Percentiles rank a stretch among this genome's conserved stretches.
phyloP scores from a whole-genome alignment of 2,888 invertebrate genomes.

The Zygogramma bicolorata region DNA sequence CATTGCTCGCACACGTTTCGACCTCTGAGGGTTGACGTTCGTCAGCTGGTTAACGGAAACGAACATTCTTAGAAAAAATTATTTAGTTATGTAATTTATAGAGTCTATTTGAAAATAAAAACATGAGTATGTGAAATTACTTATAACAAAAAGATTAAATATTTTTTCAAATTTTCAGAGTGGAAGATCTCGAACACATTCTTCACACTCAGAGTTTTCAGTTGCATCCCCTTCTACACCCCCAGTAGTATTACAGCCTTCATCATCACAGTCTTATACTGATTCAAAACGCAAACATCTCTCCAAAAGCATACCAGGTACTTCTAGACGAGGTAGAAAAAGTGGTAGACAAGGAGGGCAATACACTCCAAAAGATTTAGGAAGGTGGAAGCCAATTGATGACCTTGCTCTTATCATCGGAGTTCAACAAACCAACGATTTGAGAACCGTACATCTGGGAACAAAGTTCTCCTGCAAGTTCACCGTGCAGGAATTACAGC shows the following conservation, averaged over 20 bases:
- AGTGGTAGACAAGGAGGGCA: conserved; percentile 77
- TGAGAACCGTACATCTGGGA: conserved; percentile 87
- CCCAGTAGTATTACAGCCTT: conserved; percentile 58
- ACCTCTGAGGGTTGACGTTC: too few species aligned
- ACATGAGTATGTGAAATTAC: too few species aligned
- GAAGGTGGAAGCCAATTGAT: conserved; percentile 97
- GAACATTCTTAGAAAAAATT: too few species aligned
- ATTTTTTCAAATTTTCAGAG: conserved; percentile 53
- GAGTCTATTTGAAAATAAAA: too few species aligned
- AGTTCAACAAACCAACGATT: conserved; percentile 88
- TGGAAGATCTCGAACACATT: conserved; percentile 65
- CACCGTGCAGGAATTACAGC: conserved; percentile 92
- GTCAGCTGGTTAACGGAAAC: too few species aligned
- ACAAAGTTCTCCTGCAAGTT: conserved; percentile 97
- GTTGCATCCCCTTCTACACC: conserved; percentile 55
- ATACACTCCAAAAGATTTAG: conserved; percentile 84
- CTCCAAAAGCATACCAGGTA: conserved; percentile 61
- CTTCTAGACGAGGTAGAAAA: conserved; percentile 67
- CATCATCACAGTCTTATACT: conserved; percentile 54
- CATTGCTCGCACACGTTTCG: too few species aligned
- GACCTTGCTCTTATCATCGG: conserved; percentile 92
- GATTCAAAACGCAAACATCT: conserved; percentile 67
- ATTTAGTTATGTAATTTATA: too few species aligned
- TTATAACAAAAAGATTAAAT: too few species aligned
- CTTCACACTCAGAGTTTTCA: conserved; percentile 62